phyloP scores from a whole-genome alignment of 1,140 invertebrate species.

The Dinothrombium tinctorium region DNA sequence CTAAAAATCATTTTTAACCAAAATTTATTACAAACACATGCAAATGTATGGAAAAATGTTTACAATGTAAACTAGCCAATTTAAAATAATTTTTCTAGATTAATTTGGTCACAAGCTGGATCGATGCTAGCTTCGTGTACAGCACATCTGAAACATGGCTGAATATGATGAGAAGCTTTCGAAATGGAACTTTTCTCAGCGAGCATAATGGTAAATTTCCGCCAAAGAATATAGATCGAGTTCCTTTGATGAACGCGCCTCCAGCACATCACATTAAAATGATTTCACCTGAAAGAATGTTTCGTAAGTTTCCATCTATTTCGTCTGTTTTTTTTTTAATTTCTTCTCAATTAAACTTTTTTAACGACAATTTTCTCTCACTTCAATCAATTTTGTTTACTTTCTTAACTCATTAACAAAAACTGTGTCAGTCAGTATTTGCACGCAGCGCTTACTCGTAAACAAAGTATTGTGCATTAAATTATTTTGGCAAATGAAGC shows the following conservation, averaged over 20 bases:
- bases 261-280: slow-evolving; percentile 72
- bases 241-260: slow-evolving; percentile 79
- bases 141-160: slow-evolving; percentile 89
- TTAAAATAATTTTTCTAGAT: slow-evolving; percentile 45
- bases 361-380: neutral
- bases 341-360: neutral
- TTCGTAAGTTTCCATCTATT: slow-evolving; percentile 54
- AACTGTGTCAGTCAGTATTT: too few relatives aligned
- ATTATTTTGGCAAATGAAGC: neutral
- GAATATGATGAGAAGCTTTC: slow-evolving; percentile 72
- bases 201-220: slow-evolving; percentile 46
- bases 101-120: slow-evolving; percentile 93
- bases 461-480: neutral
- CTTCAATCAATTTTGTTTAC: too few relatives aligned
- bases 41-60: too few relatives aligned
- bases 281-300: slow-evolving; percentile 66
- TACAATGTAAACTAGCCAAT: too few relatives aligned
- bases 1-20: too few relatives aligned
- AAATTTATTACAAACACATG: too few relatives aligned
- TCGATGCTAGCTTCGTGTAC: slow-evolving; percentile 95
- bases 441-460: too few relatives aligned
- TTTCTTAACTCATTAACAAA: too few relatives aligned
- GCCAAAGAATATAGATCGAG: slow-evolving; percentile 63
- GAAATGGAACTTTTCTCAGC: slow-evolving; percentile 53
- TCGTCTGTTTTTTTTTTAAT: slow-evolving; percentile 1